These are phyloP conservation scores for Meloe dianella DNA, from an alignment of 2,888 invertebrate species.

Conservation along the genomic window DNA sequence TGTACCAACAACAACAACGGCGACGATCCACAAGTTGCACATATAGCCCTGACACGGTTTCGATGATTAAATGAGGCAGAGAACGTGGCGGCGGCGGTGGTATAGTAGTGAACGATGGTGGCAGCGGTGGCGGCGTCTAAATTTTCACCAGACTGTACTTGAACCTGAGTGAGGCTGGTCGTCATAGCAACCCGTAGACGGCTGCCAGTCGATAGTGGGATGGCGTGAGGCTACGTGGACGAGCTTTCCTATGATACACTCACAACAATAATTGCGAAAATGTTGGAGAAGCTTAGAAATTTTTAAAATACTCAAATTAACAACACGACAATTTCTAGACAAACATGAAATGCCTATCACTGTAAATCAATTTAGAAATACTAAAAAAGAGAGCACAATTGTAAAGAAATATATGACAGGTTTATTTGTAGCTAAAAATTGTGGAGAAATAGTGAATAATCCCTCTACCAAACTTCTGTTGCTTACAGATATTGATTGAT, in stretches of 20 bases:
- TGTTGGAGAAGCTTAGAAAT: not conserved
- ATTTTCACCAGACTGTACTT: slow-evolving; percentile 53
- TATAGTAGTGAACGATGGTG: slow-evolving; percentile 20
- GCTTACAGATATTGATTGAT: slow-evolving; percentile 2
- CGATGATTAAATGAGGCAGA: slow-evolving; percentile 21
- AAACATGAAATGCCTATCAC: no score
- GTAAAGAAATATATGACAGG: not conserved
- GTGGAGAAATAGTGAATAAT: not conserved
- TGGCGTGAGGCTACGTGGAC: slow-evolving; percentile 33
- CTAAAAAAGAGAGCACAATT: no score
- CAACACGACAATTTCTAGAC: not conserved
- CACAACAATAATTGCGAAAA: not conserved
- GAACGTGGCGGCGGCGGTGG: not conserved
- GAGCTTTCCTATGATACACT: slow-evolving; percentile 27
- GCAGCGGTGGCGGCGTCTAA: slow-evolving; percentile 30
- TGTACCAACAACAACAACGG: slow-evolving; percentile 4
- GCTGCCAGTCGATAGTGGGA: slow-evolving; percentile 52
- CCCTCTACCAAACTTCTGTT: not conserved
- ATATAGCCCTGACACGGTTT: slow-evolving; percentile 36
- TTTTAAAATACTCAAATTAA: not conserved
- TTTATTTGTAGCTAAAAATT: not conserved
- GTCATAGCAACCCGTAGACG: slow-evolving; percentile 51
- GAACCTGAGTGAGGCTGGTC: slow-evolving; percentile 52
- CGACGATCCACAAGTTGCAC: slow-evolving; percentile 38
- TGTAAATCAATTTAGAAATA: not conserved